Evolutionary conservation across 2,113 vertebrate genomes (phyloP), one percentile per base, ranked within the genome.

Genomic region (Macheiramphus alcinus): DNA sequence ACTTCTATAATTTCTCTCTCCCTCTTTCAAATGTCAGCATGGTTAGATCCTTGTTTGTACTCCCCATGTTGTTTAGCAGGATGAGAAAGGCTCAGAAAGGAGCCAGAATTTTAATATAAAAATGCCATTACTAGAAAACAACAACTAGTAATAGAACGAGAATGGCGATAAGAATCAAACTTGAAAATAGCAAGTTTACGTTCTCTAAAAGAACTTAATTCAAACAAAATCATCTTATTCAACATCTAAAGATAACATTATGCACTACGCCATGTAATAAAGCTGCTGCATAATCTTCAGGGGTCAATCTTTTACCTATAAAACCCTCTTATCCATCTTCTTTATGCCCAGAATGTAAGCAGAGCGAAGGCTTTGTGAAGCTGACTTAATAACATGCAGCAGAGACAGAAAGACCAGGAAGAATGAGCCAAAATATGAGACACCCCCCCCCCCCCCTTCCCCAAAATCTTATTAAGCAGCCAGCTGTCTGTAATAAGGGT

Each of bases 271-370:
- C 55, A n/a, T 23, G 58, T 45, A 87, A 71, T 55, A 68, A 92
- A 47, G 27, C 45, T 84, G 26, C 59, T 87, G 16, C 11, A 32
- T 68, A 80, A 73, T 88, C 34, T 93, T 86, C 36, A 85, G 23
- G 19, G 20, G 29, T 82, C 43, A 59, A 94, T 74, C 17, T 75
- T 86, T 38, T 70, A 74, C 65, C 42, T n/a, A 68, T 81, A 62
- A 5, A 31, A 16, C 6, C 4, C 43, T 55, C 71, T 92, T 45
- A 70, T 91, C 43, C 32, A 53, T 82, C 48, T 36, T 62, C 63
- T 81, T 86, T 73, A 76, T 26, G 25, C 42, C 25, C 27, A 86
- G 76, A 95, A 96, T 96, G 78, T 91, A 92, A 68, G 79, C 52
- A 79, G 47, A 74, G 38, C 1, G 43, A 82, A 74, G 59, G 38